A percentile compares a stretch with the other conserved stretches of the same genome.
phyloP scores from a whole-genome alignment of 2,888 invertebrate species.

The Heliconius charithonia region DNA sequence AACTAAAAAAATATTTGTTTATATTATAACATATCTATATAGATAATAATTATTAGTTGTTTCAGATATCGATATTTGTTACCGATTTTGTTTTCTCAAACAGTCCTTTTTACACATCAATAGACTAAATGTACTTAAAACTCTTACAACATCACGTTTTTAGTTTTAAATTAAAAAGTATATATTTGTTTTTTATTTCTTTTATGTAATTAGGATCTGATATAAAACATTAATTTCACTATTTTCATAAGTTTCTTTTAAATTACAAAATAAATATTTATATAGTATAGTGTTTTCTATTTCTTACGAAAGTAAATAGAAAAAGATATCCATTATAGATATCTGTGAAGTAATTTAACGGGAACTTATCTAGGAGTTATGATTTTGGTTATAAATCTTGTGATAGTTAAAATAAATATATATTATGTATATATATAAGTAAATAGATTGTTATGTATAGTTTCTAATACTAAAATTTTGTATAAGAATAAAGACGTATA shows the following conservation, averaged over 20 bases:
- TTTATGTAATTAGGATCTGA: slow-evolving; percentile 6
- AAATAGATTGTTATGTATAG: slow-evolving; percentile 22
- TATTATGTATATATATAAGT: neutral
- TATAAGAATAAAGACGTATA: neutral
- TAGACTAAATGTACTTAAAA: slow-evolving; percentile 16
- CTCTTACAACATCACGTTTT: neutral
- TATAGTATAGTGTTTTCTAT: neutral
- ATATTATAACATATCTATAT: slow-evolving; percentile 7
- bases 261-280: neutral
- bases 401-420: slow-evolving; percentile 9
- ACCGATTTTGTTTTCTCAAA: neutral
- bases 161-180: neutral
- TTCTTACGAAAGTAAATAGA: neutral
- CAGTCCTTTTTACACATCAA: neutral
- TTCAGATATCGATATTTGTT: neutral
- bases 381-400: neutral
- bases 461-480: slow-evolving; percentile 1
- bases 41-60: neutral
- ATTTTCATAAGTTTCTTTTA: neutral
- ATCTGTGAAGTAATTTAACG: neutral
- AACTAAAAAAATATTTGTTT: neutral
- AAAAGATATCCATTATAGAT: neutral
- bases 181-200: neutral
- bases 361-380: neutral
- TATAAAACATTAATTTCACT: neutral